Base-by-base conservation (phyloP, 2,888 invertebrate species). In the Girardia tigrina region DNA sequence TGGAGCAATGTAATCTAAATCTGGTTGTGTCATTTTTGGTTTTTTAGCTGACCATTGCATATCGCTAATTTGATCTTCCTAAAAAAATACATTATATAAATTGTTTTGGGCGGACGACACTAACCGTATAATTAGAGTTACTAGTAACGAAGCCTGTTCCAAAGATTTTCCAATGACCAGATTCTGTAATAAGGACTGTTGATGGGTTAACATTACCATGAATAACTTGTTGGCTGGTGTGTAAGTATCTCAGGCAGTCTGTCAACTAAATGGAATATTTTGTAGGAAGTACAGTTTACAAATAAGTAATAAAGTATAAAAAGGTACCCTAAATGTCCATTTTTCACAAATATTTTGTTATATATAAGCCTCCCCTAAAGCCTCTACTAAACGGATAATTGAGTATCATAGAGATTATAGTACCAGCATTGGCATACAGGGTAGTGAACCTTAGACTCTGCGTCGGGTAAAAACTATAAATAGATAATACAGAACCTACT, bases 121-220 rank as follows among this genome's bases (percentile, higher is more conserved):
- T 20, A 8, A 26, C 23, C 8, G 70, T 23, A 8, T 8, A 70
- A 70, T 23, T 70, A 12, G 26, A 12, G 70, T 20, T 73, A 8
- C 86, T 86, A 90, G 94, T 92, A 79, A 89, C 88, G 85, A 94
- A 95, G 83, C 94, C 94, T 78, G 97, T 88, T 28, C 95, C 94
- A 72, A 90, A 91, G 77, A 97, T 87, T 84, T 97, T 97, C 97
- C 97, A 97, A 69, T 92, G 91, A 78, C 94, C 93, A 77, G 90
- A 88, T 83, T 90, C 91, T 74, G 92, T 93, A 78, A 97, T 90
- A 80, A 94, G 88, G 80, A 97, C 90, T 80, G 91, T 91, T 79
- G 90, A 90, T 0, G 95, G 95, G 83, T 91, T 94, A 70, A 97
- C 89, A 86, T 97, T 97, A 81, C 93, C 89, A 84, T 97, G 97